Evolutionary conservation across 2,113 vertebrate species (phyloP), one percentile per base, ranked within the genome.

Genomic region (Pimephales promelas): DNA sequence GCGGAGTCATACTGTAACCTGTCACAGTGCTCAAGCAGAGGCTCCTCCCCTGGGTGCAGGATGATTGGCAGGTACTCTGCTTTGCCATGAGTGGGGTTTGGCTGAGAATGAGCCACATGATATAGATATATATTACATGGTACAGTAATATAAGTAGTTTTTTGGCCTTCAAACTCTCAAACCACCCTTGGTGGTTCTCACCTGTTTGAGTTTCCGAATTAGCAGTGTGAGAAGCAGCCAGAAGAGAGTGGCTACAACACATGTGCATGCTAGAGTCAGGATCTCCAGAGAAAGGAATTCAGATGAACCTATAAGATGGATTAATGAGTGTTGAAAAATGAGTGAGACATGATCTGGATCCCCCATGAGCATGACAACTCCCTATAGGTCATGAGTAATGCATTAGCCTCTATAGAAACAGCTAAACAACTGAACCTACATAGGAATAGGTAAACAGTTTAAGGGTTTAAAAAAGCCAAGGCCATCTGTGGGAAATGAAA

Each of bases 191-290:
- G 34, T n/a, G 5, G 3, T 62, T 31, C 91, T 90, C 76, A 94
- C 93, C 91, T 93, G 94, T 93, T 93, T 97, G 74, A 99, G 90
- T 91, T 96, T 99, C 62, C 96, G 94, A 89, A 98, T 99, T 84
- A 98, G 95, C 81, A 99, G 95, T 0, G 96, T 98, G 88, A 99
- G 47, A 26, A 99, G 88, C 54, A 99, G 94, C 97, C 97, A 99
- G 90, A 98, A 96, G 66, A 98, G 93, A 0, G 95, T 96, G 0
- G 96, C 97, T 83, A 96, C 95, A 87, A 97, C 94, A 2, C 97
- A 97, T 85, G 97, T 97, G 78, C 96, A 98, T 0, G 95, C 95
- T 79, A 99, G 90, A 0, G 95, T 95, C 82, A 97, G 95, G 52
- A 98, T 92, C 90, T 99, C 97, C 92, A 97, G 88, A 56, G 95